Conservation (phyloP, 2,888 invertebrate genomes). For the Nymphalis c-album region DNA sequence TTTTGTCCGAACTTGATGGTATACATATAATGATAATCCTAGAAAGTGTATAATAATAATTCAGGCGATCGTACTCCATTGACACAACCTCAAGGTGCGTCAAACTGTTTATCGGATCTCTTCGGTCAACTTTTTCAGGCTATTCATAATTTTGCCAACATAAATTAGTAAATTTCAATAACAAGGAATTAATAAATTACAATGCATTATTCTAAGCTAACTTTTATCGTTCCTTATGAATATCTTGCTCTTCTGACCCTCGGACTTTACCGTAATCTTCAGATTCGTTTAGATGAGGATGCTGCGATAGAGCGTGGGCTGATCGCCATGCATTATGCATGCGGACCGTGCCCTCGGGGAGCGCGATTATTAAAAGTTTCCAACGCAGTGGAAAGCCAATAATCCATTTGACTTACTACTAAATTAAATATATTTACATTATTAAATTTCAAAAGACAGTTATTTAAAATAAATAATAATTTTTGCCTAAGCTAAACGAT, state of each 20-base stretch:
- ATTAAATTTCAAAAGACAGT: neutral
- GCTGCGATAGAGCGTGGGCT: neutral
- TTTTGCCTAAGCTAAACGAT: too few relatives aligned
- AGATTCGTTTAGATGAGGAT: slow-evolving; percentile 22
- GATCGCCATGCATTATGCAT: slow-evolving; percentile 64
- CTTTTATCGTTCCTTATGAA: neutral
- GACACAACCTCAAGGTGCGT: too few relatives aligned
- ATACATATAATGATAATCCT: too few relatives aligned
- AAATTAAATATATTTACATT: neutral
- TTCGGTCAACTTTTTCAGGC: too few relatives aligned
- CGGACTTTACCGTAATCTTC: slow-evolving; percentile 2
- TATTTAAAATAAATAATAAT: too few relatives aligned
- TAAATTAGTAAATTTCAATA: too few relatives aligned
- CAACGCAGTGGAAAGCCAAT: slow-evolving; percentile 4
- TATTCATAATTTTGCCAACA: too few relatives aligned
- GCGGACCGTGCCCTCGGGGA: slow-evolving; percentile 16
- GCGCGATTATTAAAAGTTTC: slow-evolving; percentile 18
- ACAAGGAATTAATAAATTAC: too few relatives aligned
- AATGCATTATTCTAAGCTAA: neutral
- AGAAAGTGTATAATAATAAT: too few relatives aligned
- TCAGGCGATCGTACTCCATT: too few relatives aligned
- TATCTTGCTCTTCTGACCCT: slow-evolving; percentile 1
- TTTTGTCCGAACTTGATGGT: too few relatives aligned
- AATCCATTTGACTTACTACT: slow-evolving; percentile 5
- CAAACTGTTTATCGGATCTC: too few relatives aligned